These are phyloP conservation scores for Mactromeris polynyma DNA, from an alignment of 2,888 invertebrate genomes.

Conservation along the genomic window DNA sequence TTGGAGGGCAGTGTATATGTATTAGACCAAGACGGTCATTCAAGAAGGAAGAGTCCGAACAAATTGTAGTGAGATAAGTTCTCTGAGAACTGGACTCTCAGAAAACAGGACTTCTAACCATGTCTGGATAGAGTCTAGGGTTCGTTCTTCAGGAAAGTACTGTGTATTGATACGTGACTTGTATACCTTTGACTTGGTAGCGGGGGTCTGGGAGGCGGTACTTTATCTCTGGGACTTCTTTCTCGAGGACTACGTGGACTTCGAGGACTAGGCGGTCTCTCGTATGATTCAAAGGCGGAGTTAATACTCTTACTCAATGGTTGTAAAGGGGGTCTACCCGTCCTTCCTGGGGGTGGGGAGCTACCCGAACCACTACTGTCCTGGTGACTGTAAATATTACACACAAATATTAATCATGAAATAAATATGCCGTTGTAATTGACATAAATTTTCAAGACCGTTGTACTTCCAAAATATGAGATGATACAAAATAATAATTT, in stretches of 20 bases:
- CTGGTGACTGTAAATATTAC: conserved; percentile 31
- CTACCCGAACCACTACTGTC: conserved; percentile 64
- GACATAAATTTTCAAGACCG: not conserved
- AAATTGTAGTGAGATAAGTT: not conserved
- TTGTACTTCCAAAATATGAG: too few species aligned
- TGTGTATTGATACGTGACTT: too few species aligned
- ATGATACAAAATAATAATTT: not conserved
- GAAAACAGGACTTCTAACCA: too few species aligned
- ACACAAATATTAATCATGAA: not conserved
- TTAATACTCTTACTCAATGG: conserved; percentile 75
- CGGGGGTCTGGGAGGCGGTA: not conserved
- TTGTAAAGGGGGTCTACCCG: conserved; percentile 72
- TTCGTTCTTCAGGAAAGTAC: too few species aligned
- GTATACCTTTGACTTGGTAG: conserved; percentile 32
- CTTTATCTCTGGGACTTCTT: conserved; percentile 39
- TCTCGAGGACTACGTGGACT: conserved; percentile 49
- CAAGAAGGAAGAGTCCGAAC: too few species aligned
- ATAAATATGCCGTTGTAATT: not conserved
- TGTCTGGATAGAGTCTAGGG: too few species aligned
- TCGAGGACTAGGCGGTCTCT: conserved; percentile 73
- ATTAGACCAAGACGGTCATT: too few species aligned
- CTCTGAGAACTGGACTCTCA: too few species aligned
- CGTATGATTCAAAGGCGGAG: conserved; percentile 78
- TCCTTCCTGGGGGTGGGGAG: conserved; percentile 67
- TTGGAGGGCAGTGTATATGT: too few species aligned